phyloP scores from a whole-genome alignment of 2,888 invertebrate genomes.

The Eristalis tenax region DNA sequence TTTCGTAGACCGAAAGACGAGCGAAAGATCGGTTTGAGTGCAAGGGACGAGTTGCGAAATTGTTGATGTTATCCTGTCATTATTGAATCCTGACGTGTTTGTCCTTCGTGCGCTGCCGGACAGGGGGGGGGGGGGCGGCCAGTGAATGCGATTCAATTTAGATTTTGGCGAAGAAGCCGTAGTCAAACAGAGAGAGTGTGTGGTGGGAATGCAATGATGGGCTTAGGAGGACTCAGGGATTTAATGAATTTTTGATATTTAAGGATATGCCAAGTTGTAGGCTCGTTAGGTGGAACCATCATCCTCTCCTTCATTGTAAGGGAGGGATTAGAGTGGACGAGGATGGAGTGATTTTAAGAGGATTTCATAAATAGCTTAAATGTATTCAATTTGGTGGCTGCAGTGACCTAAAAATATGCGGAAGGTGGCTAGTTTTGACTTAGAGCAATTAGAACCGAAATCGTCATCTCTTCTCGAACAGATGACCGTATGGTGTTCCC shows the following conservation, averaged over 20 bases:
- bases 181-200: background rate
- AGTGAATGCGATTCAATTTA: background rate
- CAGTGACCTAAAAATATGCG: too few relatives aligned
- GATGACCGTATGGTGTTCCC: too few relatives aligned
- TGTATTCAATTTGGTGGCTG: too few relatives aligned
- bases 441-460: too few relatives aligned
- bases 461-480: too few relatives aligned
- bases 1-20: conserved; percentile 48
- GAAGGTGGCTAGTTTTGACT: too few relatives aligned
- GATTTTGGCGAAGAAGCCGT: background rate
- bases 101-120: background rate
- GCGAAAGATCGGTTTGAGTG: background rate
- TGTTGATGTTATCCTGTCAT: conserved; percentile 55
- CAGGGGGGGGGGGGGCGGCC: background rate
- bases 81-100: conserved; percentile 56
- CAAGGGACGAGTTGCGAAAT: conserved; percentile 16
- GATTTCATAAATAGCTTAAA: too few relatives aligned
- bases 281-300: background rate
- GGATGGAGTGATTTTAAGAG: too few relatives aligned
- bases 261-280: background rate
- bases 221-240: background rate
- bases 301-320: too few relatives aligned
- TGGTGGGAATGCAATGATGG: background rate
- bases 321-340: too few relatives aligned
- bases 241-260: background rate